These are phyloP conservation scores for Aegotheles bennettii DNA, from an alignment of 2,113 vertebrate species.

Conservation along the genomic window DNA sequence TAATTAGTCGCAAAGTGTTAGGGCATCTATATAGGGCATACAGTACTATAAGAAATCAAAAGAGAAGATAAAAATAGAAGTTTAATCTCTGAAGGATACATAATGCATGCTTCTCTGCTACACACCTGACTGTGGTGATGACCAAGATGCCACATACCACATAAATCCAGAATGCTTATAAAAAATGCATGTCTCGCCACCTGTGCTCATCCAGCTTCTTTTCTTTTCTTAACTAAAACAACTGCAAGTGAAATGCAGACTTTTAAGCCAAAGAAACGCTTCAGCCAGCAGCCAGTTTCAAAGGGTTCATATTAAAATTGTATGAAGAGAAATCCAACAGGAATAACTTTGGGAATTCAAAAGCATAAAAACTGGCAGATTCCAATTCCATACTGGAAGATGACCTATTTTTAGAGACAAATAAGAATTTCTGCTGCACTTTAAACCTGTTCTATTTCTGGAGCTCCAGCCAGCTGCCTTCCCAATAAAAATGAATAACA, in stretches of 20 bases:
- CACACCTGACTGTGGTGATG: background rate
- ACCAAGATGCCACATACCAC: background rate
- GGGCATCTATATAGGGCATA: background rate
- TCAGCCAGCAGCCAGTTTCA: conserved; percentile 23
- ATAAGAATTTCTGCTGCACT: background rate
- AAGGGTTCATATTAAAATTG: conserved; percentile 31
- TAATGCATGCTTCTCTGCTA: background rate
- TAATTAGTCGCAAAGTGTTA: background rate
- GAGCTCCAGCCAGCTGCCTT: conserved; percentile 6
- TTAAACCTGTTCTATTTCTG: conserved; percentile 35
- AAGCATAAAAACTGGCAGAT: background rate
- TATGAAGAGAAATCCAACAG: background rate
- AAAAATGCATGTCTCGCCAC: background rate
- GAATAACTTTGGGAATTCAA: conserved; percentile 26
- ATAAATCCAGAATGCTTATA: background rate
- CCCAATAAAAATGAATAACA: conserved; percentile 9
- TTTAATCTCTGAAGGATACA: background rate
- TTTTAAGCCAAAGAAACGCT: background rate
- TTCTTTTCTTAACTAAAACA: conserved; percentile 11
- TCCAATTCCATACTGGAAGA: conserved; percentile 20
- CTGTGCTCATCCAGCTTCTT: background rate
- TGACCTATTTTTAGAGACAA: conserved; percentile 26
- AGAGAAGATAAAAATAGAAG: background rate
- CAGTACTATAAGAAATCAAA: background rate
- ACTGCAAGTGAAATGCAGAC: background rate